These are phyloP conservation scores for Microctonus brassicae DNA, from an alignment of 2,888 invertebrate species.

Conservation along the genomic window DNA sequence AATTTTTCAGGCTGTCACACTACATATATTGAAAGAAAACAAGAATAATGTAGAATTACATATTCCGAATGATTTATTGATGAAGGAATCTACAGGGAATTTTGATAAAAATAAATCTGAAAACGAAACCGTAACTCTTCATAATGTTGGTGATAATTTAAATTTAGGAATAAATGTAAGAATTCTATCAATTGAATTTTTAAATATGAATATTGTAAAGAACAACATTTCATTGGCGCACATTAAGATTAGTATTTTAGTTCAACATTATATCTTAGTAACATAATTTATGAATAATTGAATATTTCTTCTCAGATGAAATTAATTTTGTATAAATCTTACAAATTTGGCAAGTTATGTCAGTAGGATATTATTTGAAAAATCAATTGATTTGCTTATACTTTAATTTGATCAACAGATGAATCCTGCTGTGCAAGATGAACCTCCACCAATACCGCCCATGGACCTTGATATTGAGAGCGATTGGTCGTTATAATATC, in stretches of 20 bases:
- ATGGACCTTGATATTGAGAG: conserved; percentile 50
- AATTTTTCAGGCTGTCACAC: conserved; percentile 53
- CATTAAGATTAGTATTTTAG: too few species aligned
- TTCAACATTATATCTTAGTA: too few species aligned
- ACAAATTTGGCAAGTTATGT: not conserved
- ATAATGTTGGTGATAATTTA: conserved; percentile 20
- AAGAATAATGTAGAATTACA: conserved; percentile 32
- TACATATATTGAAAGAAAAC: conserved; percentile 52
- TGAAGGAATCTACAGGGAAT: conserved; percentile 21
- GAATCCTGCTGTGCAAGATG: conserved; percentile 47
- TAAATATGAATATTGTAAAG: too few species aligned
- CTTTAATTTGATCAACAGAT: conserved; percentile 41
- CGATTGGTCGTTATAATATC: conserved; percentile 42
- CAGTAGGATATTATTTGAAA: not conserved
- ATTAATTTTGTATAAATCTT: too few species aligned
- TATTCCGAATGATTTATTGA: conserved; percentile 13
- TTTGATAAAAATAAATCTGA: not conserved
- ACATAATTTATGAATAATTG: not conserved
- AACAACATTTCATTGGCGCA: too few species aligned
- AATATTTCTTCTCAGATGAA: too few species aligned
- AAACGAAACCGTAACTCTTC: conserved; percentile 21
- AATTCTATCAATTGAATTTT: too few species aligned
- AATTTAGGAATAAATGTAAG: conserved; percentile 14
- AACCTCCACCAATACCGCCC: conserved; percentile 59
- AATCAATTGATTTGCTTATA: not conserved